These are phyloP conservation scores for Clanis bilineata DNA, from an alignment of 2,888 invertebrate species.

Conservation along the genomic window DNA sequence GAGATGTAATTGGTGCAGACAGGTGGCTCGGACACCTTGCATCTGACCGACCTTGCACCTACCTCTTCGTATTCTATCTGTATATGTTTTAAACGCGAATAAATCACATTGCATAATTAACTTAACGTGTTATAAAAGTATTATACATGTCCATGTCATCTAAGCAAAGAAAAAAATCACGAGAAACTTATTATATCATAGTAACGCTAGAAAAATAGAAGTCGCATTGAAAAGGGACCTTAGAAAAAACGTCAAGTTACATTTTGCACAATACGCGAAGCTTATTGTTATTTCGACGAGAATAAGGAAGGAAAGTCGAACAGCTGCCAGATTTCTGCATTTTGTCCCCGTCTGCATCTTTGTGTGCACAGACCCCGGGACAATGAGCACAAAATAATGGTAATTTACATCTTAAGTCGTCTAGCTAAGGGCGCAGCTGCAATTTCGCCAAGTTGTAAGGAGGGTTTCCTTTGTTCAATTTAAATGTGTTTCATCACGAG, in stretches of 20 bases:
- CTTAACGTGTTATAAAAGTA: not conserved
- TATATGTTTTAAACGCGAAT: not conserved
- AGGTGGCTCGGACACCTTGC: constrained; percentile 77
- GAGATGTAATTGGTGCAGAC: constrained; percentile 69
- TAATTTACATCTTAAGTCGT: constrained; percentile 81
- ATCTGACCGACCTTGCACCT: constrained; percentile 52
- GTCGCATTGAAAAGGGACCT: constrained; percentile 41
- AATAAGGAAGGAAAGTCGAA: constrained; percentile 68
- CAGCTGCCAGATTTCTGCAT: constrained; percentile 80
- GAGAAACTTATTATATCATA: not conserved
- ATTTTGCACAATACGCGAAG: constrained; percentile 74
- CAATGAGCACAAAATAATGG: constrained; percentile 74
- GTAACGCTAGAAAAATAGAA: constrained; percentile 21
- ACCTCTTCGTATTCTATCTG: constrained; percentile 18
- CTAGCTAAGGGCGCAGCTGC: constrained; percentile 77
- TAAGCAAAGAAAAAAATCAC: not conserved
- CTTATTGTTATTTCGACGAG: constrained; percentile 66
- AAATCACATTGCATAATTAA: constrained; percentile 22
- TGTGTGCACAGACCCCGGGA: constrained; percentile 62
- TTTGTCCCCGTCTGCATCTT: constrained; percentile 78
- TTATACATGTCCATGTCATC: not conserved
- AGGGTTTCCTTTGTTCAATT: constrained; percentile 50
- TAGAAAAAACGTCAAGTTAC: constrained; percentile 64
- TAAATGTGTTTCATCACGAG: constrained; percentile 48
- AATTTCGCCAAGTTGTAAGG: constrained; percentile 56